Evolutionary conservation across 2,888 invertebrate species (phyloP).

Genomic region (Cordilura impudica): DNA sequence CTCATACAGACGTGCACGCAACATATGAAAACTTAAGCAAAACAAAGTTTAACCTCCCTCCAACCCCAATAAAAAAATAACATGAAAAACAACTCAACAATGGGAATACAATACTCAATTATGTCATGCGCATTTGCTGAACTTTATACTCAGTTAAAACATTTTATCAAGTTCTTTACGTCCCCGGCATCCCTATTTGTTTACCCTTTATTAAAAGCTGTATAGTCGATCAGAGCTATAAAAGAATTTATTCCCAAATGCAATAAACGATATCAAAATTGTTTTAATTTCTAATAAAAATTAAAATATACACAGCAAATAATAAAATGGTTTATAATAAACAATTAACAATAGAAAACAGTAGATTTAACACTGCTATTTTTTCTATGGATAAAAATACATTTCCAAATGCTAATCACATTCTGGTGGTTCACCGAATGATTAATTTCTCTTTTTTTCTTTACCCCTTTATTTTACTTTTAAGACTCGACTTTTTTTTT

Average conservation of each 20-base stretch:
- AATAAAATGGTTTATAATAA: no score
- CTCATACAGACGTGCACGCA: constrained; percentile 4
- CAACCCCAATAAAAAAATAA: background rate
- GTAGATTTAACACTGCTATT: no score
- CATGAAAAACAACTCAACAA: background rate
- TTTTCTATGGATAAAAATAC: no score
- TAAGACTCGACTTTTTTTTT: no score
- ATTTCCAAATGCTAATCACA: no score
- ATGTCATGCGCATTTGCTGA: constrained; percentile 47
- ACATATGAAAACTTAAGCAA: constrained; percentile 21
- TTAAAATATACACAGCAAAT: no score
- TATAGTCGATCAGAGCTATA: background rate
- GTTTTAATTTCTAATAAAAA: no score
- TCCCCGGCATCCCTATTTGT: constrained; percentile 15
- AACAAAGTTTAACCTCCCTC: background rate
- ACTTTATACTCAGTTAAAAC: constrained; percentile 19
- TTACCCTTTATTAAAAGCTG: background rate
- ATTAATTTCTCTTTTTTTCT: no score
- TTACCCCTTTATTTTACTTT: no score
- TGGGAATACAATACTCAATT: constrained; percentile 9
- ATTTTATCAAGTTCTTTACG: background rate
- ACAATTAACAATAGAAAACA: no score
- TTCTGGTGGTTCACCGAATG: no score
- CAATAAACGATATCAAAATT: no score
- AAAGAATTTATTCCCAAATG: background rate